phyloP scores from a whole-genome alignment of 1,140 invertebrate species.

The Zaprionus nigranus region DNA sequence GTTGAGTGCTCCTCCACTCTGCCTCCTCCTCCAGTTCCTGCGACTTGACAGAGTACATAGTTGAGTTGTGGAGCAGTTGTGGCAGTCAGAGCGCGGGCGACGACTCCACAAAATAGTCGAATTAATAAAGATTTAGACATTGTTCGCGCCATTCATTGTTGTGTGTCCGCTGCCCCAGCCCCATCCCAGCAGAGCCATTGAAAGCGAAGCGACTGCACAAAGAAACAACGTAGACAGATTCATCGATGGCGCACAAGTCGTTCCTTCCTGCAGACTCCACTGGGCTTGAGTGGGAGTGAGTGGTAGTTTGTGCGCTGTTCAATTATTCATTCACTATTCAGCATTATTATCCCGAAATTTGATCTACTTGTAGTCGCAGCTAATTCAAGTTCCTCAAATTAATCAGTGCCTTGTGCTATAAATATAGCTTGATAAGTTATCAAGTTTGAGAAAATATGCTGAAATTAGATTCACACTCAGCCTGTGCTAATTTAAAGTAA shows the following conservation, averaged over 20 bases:
- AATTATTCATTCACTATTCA: constrained; percentile 9
- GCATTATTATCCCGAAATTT: neutral
- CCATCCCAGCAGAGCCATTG: constrained; percentile 26
- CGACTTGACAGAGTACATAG: constrained; percentile 22
- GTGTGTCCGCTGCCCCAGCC: constrained; percentile 45
- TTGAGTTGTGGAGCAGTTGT: neutral
- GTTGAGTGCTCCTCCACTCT: constrained; percentile 58
- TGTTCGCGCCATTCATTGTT: constrained; percentile 68
- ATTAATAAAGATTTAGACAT: constrained; percentile 83
- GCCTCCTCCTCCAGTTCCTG: neutral
- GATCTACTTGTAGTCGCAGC: neutral
- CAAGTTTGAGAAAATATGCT: neutral
- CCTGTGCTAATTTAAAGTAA: neutral
- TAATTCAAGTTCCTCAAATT: neutral
- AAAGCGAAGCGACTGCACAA: constrained; percentile 30
- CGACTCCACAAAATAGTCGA: constrained; percentile 69
- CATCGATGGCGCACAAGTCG: constrained; percentile 23
- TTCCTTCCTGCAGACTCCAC: constrained; percentile 12
- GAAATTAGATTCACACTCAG: neutral
- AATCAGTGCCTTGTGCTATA: neutral
- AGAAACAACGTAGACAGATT: constrained; percentile 39
- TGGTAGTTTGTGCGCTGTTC: neutral
- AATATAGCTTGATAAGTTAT: neutral
- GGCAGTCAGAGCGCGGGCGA: constrained; percentile 10
- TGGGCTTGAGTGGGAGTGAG: no score